Evolutionary conservation across 2,888 invertebrate species (phyloP).

Genomic region (Calameuta pallipes): DNA sequence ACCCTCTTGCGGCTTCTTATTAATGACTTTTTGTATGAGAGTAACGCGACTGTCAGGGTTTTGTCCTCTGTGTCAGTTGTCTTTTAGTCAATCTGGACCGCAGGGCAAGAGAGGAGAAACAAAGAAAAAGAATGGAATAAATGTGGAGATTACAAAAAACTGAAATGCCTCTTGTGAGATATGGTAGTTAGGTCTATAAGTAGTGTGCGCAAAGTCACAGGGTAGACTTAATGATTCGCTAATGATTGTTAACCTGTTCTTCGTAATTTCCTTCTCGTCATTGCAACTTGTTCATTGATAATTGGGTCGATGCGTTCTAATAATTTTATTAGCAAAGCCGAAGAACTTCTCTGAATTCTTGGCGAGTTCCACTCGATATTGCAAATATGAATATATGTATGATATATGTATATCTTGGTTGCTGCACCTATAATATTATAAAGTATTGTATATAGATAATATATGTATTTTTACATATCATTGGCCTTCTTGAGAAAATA

Average conservation of each 20-base stretch:
- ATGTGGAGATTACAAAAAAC: not conserved
- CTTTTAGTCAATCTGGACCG: not conserved
- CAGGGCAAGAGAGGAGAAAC: not conserved
- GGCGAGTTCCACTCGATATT: constrained; percentile 2
- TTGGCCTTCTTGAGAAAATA: constrained; percentile 62
- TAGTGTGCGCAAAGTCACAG: not conserved
- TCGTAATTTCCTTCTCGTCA: not conserved
- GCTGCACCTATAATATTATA: constrained; percentile 61
- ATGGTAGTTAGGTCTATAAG: not conserved
- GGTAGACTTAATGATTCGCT: not conserved
- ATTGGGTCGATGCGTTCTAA: not conserved
- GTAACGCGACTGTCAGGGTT: not conserved
- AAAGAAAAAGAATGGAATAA: not conserved
- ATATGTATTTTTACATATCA: constrained; percentile 67
- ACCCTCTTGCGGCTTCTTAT: not conserved
- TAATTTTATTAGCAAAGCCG: not conserved
- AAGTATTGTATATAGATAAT: constrained; percentile 64
- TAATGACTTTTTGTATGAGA: not conserved
- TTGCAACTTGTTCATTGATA: not conserved
- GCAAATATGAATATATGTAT: constrained; percentile 58
- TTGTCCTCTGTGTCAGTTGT: not conserved
- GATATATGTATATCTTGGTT: constrained; percentile 65
- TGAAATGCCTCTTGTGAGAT: not conserved
- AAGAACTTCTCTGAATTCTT: not conserved
- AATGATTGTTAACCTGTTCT: not conserved